Conservation (phyloP, 2,888 invertebrate genomes). For the Lumbricus terrestris region DNA sequence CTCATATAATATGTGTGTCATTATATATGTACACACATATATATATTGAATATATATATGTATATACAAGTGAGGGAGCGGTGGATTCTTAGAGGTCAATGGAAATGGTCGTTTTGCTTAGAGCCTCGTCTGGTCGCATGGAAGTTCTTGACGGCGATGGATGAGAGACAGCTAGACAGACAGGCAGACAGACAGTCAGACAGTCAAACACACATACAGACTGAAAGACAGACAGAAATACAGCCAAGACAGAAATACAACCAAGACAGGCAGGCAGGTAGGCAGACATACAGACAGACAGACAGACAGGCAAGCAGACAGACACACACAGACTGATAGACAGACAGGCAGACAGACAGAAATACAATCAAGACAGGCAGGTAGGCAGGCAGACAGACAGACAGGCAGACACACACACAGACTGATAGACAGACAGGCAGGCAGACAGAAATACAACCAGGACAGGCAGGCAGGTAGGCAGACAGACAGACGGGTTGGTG, state of each 20-base stretch:
- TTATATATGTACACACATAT: neutral
- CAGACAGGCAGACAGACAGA: neutral
- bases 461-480: neutral
- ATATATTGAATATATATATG: neutral
- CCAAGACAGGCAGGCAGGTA: no score
- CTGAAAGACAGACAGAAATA: no score
- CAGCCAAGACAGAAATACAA: no score
- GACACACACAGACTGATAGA: neutral
- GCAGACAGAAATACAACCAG: neutral
- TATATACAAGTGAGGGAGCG: neutral
- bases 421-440: neutral
- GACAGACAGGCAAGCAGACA: neutral
- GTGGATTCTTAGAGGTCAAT: neutral
- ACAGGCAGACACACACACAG: no score
- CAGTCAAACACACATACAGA: no score
- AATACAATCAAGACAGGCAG: neutral
- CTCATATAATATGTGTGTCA: neutral
- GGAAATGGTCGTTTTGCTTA: neutral
- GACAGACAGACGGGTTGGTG: neutral
- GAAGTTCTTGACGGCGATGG: neutral
- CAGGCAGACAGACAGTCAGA: neutral
- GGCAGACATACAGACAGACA: neutral
- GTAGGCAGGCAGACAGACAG: neutral
- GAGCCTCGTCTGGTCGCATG: neutral
- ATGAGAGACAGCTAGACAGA: neutral